These are phyloP conservation scores for Dipodomys ordii DNA, from an alignment of 2,113 vertebrate species.

Conservation along the genomic window DNA sequence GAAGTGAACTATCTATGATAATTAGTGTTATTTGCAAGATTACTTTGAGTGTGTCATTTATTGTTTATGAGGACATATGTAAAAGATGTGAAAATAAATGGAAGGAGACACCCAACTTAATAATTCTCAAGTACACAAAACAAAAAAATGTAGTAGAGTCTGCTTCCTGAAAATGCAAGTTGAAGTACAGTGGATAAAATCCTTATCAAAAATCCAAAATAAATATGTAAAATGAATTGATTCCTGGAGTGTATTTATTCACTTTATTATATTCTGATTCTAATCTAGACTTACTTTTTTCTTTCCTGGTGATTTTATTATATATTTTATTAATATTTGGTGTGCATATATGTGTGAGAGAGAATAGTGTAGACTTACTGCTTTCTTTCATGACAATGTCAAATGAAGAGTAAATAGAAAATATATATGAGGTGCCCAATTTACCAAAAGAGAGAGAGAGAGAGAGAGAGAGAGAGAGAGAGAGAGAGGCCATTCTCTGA, in stretches of 20 bases:
- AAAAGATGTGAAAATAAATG: neutral
- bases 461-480: too few species aligned
- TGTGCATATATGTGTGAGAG: too few species aligned
- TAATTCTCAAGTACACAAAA: neutral
- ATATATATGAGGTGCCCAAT: slow-evolving; percentile 76
- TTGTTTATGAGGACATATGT: neutral
- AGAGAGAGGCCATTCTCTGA: neutral
- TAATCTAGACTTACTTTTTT: too few species aligned
- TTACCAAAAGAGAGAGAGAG: slow-evolving; percentile 58
- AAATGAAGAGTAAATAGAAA: slow-evolving; percentile 81
- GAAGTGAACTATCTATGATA: neutral
- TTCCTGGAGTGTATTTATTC: too few species aligned
- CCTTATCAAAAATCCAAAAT: neutral
- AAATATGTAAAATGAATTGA: too few species aligned
- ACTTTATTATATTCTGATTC: too few species aligned
- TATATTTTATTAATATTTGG: too few species aligned
- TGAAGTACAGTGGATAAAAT: neutral
- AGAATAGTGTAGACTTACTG: neutral
- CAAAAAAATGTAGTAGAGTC: neutral
- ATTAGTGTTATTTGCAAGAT: neutral
- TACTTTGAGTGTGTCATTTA: neutral
- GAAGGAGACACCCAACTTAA: neutral
- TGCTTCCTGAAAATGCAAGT: neutral
- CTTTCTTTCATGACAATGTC: slow-evolving; percentile 75
- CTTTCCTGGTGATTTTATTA: too few species aligned